These are phyloP conservation scores for Hypanus sabinus DNA, from an alignment of 2,113 vertebrate species.

Conservation along the genomic window DNA sequence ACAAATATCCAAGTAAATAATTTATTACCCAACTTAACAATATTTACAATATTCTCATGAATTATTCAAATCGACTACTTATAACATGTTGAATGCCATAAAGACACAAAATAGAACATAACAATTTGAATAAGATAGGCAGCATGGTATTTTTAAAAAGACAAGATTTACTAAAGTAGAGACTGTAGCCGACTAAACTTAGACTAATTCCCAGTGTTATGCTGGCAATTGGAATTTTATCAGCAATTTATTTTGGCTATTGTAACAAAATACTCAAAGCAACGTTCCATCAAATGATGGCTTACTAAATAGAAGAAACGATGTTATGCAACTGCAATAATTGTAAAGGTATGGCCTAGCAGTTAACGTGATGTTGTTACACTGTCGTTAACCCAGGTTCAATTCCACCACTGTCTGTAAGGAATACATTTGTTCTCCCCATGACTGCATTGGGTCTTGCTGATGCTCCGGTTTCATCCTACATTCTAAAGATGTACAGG, in stretches of 20 bases:
- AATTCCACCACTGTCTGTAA: no score
- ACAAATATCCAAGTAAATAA: conserved; percentile 66
- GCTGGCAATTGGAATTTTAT: background rate
- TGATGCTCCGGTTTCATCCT: no score
- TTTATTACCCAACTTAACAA: conserved; percentile 71
- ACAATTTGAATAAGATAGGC: conserved; percentile 22
- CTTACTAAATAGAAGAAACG: background rate
- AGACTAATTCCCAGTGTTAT: background rate
- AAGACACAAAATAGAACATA: conserved; percentile 20
- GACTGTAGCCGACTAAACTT: background rate
- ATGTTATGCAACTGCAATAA: background rate
- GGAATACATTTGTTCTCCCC: no score
- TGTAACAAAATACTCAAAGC: background rate
- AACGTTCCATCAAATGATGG: background rate
- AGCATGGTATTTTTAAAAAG: background rate
- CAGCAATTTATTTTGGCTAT: background rate
- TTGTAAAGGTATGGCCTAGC: background rate
- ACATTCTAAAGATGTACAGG: no score
- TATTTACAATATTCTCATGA: conserved; percentile 68
- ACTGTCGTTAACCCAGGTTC: no score
- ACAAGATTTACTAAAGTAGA: conserved; percentile 22
- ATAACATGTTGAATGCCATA: conserved; percentile 54
- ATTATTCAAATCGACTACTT: conserved; percentile 73
- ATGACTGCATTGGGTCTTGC: no score
- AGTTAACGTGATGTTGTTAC: no score